These are phyloP conservation scores for Agriopis leucophaearia DNA, from an alignment of 2,888 invertebrate genomes.

Conservation along the genomic window DNA sequence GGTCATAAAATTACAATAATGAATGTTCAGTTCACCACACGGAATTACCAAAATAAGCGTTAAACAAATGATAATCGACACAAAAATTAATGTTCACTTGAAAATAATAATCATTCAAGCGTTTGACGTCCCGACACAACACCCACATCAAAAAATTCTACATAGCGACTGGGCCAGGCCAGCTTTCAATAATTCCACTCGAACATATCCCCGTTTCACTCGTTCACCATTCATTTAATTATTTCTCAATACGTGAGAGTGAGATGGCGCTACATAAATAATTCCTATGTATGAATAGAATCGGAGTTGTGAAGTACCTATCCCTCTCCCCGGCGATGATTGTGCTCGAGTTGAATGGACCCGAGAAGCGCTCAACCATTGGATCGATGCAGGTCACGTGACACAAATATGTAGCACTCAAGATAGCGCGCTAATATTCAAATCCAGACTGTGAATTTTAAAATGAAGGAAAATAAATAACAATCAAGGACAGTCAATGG, in stretches of 20 bases:
- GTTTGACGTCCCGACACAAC: slow-evolving; percentile 84
- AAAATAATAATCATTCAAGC: slow-evolving; percentile 84
- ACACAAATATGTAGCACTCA: slow-evolving; percentile 72
- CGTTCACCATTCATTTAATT: slow-evolving; percentile 83
- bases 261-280: slow-evolving; percentile 80
- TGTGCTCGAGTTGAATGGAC: slow-evolving; percentile 85
- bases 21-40: slow-evolving; percentile 55
- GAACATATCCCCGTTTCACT: slow-evolving; percentile 82
- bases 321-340: slow-evolving; percentile 72
- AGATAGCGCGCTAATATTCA: slow-evolving; percentile 64
- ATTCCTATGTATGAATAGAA: slow-evolving; percentile 85
- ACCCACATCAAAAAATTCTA: slow-evolving; percentile 86
- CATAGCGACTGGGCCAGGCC: slow-evolving; percentile 81
- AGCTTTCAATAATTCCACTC: slow-evolving; percentile 85
- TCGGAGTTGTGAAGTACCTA: slow-evolving; percentile 78
- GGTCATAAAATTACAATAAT: slow-evolving; percentile 71
- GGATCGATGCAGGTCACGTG: slow-evolving; percentile 86
- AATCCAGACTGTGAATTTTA: slow-evolving; percentile 25
- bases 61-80: slow-evolving; percentile 71
- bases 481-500: too few relatives aligned
- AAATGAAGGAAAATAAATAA: too few relatives aligned
- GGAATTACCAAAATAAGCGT: slow-evolving; percentile 62
- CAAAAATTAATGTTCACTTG: slow-evolving; percentile 78
- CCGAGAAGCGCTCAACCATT: slow-evolving; percentile 85
- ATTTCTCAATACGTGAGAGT: slow-evolving; percentile 79